Base-by-base conservation (phyloP, 2,797 vertebrate genomes). In the Pyrocephalus nanus region DNA sequence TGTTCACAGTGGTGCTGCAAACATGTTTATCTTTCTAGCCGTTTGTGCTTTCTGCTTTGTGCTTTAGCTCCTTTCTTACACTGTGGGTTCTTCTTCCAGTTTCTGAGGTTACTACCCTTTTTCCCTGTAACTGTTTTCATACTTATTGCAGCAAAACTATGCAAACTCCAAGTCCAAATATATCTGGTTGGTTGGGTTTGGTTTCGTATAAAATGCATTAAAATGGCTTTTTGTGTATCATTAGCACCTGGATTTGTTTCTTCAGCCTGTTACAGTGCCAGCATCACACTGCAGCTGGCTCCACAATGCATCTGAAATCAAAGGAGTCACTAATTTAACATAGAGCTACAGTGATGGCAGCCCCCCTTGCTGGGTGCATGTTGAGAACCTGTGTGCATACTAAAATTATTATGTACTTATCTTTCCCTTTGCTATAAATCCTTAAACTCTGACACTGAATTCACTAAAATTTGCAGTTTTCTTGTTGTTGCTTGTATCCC, bases 331-430 rank as follows among this genome's bases (percentile, higher is more conserved):
- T 53, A 36, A 45, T 77, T 53, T 71, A 42, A 80, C 29, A 34
- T 14, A 53, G 16, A 9, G 27, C 13, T 67, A 10, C 17, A 72
- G 38, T 6, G 38, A 53, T 25, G 10, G 34, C 45, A 83, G 32
- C 12, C 13, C 4, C 7, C 8, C 25, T 80, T 60, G 29, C 18
- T 67, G 53, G 15, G 6, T 26, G 7, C 12, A 1, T 19, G 29
- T 38, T 72, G 34, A 74, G 48, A 80, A 69, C 21, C 9, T 34
- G 13, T 0, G 1, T 0, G 1, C 1, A 2, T 48, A n/a, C n/a
- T 73, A 7, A 86, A 48, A 29, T 42, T 38, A 18, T 32, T 80
- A 42, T 43, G 34, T 21, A 53, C 9, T 12, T 20, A 3, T 69
- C 21, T 8, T 72, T 6, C 15, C 17, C 8, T 89, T 75, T 61